Evolutionary conservation across 1,140 invertebrate genomes (phyloP).

Genomic region (Leptopilina clavipes): DNA sequence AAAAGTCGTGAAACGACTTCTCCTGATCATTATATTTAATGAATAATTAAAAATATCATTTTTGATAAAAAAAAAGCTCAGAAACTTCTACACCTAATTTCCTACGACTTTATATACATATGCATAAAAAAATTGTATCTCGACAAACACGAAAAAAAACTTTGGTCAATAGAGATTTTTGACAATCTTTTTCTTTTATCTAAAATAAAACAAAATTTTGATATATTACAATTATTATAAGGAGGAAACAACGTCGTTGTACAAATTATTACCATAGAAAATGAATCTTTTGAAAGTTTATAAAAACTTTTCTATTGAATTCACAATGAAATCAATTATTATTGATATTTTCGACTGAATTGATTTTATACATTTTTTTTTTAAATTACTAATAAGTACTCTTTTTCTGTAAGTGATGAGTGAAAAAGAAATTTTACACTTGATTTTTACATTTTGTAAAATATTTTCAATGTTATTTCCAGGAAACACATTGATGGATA

Average conservation of each 20-base stretch:
- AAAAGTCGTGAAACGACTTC: constrained; percentile 42
- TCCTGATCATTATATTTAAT: constrained; percentile 44
- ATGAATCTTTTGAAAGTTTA: constrained; percentile 56
- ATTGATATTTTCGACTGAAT: background rate
- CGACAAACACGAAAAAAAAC: constrained; percentile 35
- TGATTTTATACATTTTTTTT: no score
- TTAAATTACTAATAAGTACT: no score
- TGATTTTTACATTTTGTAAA: background rate
- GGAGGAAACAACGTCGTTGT: constrained; percentile 50
- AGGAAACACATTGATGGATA: constrained; percentile 15
- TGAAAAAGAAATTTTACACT: background rate
- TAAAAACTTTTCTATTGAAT: constrained; percentile 6
- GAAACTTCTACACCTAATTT: constrained; percentile 6
- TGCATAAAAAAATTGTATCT: constrained; percentile 8
- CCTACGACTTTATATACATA: constrained; percentile 35
- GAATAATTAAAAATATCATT: constrained; percentile 37
- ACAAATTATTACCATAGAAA: constrained; percentile 49
- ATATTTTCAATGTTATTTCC: constrained; percentile 12
- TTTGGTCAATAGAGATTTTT: constrained; percentile 44
- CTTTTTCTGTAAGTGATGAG: no score
- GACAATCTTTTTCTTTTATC: constrained; percentile 42
- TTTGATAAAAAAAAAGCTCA: constrained; percentile 33
- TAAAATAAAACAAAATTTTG: constrained; percentile 38
- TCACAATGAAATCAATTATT: background rate
- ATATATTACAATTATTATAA: constrained; percentile 44